Percentiles rank a stretch among this genome's conserved stretches.
phyloP scores from a whole-genome alignment of 2,797 vertebrate genomes.

The Mormyrus hasselquistii region DNA sequence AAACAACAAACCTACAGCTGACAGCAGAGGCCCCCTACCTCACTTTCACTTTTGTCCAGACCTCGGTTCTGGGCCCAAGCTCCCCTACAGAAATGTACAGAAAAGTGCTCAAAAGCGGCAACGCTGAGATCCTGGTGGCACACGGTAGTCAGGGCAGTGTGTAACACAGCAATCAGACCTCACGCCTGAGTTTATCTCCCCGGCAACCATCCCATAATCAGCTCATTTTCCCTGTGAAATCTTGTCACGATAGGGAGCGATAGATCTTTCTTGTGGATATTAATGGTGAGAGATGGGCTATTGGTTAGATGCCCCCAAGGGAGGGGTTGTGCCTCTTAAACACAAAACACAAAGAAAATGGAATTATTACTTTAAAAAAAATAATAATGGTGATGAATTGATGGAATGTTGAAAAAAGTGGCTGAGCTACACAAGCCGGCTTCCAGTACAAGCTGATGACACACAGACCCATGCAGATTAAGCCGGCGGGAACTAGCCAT shows the following conservation, averaged over 20 bases:
- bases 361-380: slow-evolving; percentile 19
- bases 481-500: slow-evolving; percentile 14
- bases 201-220: slow-evolving; percentile 42
- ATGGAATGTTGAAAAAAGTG: neutral
- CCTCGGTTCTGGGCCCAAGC: neutral
- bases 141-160: neutral
- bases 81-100: neutral
- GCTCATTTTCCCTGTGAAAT: slow-evolving; percentile 57
- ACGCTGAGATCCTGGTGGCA: neutral
- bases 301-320: slow-evolving; percentile 30
- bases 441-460: neutral
- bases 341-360: slow-evolving; percentile 23
- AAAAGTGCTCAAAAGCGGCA: neutral
- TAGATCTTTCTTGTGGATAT: slow-evolving; percentile 40
- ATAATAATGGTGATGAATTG: slow-evolving; percentile 6
- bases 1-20: neutral
- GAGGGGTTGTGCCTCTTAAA: slow-evolving; percentile 19
- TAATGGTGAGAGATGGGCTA: neutral
- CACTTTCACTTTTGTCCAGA: neutral
- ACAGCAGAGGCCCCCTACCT: neutral
- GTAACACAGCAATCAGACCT: neutral
- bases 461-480: neutral
- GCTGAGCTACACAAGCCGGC: neutral
- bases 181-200: slow-evolving; percentile 28
- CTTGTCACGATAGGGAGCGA: slow-evolving; percentile 41